Evolutionary conservation across 2,113 vertebrate genomes (phyloP).

Genomic region (Amblyornis subalaris): DNA sequence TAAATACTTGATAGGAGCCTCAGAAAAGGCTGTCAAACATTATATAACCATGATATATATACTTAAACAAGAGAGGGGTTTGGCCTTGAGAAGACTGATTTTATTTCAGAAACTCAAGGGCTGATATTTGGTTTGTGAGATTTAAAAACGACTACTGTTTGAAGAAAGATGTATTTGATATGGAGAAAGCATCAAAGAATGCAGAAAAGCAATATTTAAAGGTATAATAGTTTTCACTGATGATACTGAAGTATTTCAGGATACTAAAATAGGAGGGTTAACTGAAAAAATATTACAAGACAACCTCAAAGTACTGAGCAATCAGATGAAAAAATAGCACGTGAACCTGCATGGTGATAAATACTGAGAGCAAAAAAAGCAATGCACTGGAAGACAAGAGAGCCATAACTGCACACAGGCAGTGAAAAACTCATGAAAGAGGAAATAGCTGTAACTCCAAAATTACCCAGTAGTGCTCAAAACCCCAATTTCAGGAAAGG

Average conservation of each 20-base stretch:
- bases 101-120: neutral
- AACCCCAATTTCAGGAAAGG: neutral
- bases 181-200: neutral
- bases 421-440: neutral
- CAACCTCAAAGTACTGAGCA: neutral
- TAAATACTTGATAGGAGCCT: neutral
- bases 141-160: neutral
- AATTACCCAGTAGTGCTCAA: neutral
- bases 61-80: neutral
- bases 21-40: neutral
- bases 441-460: neutral
- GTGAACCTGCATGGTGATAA: neutral
- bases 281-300: neutral
- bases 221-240: neutral
- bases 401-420: neutral
- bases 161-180: neutral
- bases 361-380: neutral
- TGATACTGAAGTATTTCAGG: neutral
- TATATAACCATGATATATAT: rapidly evolving
- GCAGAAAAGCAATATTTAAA: neutral
- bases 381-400: neutral
- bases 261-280: neutral
- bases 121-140: neutral
- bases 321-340: neutral
- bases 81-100: neutral